phyloP scores from a whole-genome alignment of 2,113 vertebrate species.

The Lophochroa leadbeateri region DNA sequence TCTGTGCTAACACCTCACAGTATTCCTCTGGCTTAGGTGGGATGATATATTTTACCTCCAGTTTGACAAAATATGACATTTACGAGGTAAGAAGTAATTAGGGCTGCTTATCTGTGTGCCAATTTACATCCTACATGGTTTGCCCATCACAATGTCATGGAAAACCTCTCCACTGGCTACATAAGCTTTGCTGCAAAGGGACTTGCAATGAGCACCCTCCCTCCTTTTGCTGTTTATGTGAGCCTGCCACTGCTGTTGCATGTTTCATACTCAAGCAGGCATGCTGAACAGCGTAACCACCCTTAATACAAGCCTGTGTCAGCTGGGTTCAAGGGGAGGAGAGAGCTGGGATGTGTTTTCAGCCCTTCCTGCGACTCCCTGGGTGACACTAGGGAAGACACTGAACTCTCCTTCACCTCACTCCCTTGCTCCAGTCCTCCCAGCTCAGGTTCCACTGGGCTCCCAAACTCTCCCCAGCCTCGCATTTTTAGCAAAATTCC shows the following conservation, averaged over 20 bases:
- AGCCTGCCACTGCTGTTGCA: neutral
- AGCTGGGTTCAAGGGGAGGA: neutral
- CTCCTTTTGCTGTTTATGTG: fast-evolving
- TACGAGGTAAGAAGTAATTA: neutral
- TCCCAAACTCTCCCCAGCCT: neutral
- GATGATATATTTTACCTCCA: neutral
- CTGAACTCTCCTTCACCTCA: neutral
- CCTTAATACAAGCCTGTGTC: neutral
- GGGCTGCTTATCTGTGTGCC: neutral
- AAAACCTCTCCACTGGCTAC: neutral
- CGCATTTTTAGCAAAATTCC: neutral
- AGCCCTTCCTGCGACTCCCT: neutral
- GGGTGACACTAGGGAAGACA: neutral
- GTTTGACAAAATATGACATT: neutral
- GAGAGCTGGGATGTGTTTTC: neutral
- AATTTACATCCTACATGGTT: neutral
- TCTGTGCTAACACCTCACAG: neutral
- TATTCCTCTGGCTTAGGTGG: neutral
- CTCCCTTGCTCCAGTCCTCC: neutral
- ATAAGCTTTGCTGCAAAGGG: neutral
- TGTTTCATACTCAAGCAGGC: too few relatives aligned
- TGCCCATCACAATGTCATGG: neutral
- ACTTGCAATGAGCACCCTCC: neutral
- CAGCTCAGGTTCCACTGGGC: fast-evolving
- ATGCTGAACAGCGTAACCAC: neutral